Evolutionary conservation across 1,140 invertebrate species (phyloP), one percentile per base, ranked within the genome.

Genomic region (Cotesia typhae): DNA sequence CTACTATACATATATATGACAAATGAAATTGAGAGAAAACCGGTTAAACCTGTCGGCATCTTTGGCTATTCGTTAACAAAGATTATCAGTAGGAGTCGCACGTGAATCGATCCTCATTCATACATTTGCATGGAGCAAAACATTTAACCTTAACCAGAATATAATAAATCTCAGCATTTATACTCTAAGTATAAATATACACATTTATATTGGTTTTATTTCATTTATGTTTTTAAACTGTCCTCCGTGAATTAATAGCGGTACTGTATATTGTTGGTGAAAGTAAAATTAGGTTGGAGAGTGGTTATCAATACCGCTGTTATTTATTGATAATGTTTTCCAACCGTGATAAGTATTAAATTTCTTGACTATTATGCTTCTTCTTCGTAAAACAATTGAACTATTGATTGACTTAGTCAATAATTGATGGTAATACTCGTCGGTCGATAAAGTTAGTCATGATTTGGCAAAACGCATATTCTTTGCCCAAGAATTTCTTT

Each of bases 21-120:
- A 28, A 41, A 66, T 66, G 64, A 67, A 67, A 67, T 67, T 67
- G 66, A 67, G 66, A 55, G 66, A 67, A 67, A 67, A 67, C 66
- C 66, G 66, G 66, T 67, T 67, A 67, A 67, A 67, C 66, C 51
- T 55, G 66, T 67, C 66, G 66, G 66, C 28, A 20, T 55, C 66
- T 67, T 67, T 67, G 51, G 47, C 28, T 35, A 67, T 41, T 67
- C 66, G 66, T 67, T 67, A 67, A 67, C 51, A 55, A 67, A 47
- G 28, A 67, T 67, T 67, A 55, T 67, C 66, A 67, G 66, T 36
- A 67, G 38, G 20, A 53, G 20, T 67, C 52, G 53, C 66, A 52
- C 51, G 66, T 59, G 20, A 67, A 67, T 67, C 35, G 41, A 67
- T 67, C 66, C 28, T 55, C 41, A 65, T 65, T 65, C 63, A 67